Evolutionary conservation across 2,113 vertebrate genomes (phyloP), one percentile per base, ranked within the genome.

Genomic region (Tenebrosternarchus preto): DNA sequence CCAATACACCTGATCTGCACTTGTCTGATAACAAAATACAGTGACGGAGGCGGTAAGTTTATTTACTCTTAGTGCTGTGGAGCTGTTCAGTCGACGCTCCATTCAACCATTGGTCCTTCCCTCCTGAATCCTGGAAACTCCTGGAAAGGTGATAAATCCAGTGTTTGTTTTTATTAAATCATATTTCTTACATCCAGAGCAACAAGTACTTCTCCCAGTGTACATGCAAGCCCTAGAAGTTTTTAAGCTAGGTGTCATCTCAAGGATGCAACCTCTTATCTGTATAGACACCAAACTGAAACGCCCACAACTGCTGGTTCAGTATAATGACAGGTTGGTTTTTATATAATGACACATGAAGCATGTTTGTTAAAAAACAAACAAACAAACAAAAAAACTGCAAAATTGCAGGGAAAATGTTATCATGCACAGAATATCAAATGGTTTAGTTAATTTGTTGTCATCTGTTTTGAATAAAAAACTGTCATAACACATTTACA

Each of bases 241-340:
- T 12, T 31, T 81, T 67, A 50, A 36, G 33, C 4, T 64, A 22
- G 60, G 22, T 69, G 69, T 73, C 17, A 76, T 22, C 22, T 67
- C 1, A 24, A 20, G 4, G 43, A 43, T 82, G 64, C 77, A 82
- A 80, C 80, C 71, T 82, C 80, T 71, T 82, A 8, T 53, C 27
- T 55, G 2, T 22, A 73, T 1, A 43, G 29, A n/a, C 63, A 68
- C 60, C 56, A 80, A 80, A 80, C 29, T 80, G 73, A 66, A 73
- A 85, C 77, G 77, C 83, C 77, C 80, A 75, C 20, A 82, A 31
- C n/a, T 24, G 46, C 53, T 57, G 8, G 16, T n/a, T n/a, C 31
- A 39, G 2, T 22, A 36, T 22, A 22, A 39, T 12, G 31, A 19
- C 60, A 31, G 12, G 4, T 33, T 74, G 68, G 60, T 68, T 63